Conservation (phyloP, 2,797 vertebrate species). For the Pseudochirops cupreus region DNA sequence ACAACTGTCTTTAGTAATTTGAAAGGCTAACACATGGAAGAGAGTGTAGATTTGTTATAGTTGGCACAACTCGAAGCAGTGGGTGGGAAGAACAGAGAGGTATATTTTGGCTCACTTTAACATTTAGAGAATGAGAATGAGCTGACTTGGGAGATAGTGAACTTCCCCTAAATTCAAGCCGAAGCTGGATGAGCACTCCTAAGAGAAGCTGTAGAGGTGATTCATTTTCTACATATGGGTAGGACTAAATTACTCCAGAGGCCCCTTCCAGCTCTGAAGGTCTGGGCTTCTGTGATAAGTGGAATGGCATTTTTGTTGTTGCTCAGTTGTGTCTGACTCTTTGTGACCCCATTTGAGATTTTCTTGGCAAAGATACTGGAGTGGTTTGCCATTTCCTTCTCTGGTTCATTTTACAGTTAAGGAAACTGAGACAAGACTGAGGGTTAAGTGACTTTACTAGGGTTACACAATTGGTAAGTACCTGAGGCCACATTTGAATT, state of each 20-base stretch:
- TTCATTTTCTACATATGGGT: neutral
- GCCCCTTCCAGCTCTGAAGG: neutral
- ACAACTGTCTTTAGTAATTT: neutral
- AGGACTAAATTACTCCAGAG: neutral
- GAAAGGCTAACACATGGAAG: neutral
- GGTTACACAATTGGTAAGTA: neutral
- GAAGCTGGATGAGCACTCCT: neutral
- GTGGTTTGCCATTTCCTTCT: neutral
- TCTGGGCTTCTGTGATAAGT: neutral
- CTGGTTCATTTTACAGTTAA: neutral
- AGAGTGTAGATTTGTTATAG: neutral
- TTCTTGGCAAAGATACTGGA: neutral
- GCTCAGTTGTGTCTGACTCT: neutral
- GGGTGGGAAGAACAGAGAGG: neutral
- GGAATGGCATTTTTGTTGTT: neutral
- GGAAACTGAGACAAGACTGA: neutral
- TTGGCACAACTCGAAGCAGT: neutral
- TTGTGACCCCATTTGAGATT: neutral
- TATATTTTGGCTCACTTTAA: neutral
- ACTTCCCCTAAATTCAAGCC: neutral
- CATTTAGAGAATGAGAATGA: neutral
- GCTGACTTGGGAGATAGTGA: neutral
- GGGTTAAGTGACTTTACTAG: neutral
- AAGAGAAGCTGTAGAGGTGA: neutral
- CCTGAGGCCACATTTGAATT: neutral